Conservation (phyloP, 2,888 invertebrate genomes). For the Perithous albicinctus region DNA sequence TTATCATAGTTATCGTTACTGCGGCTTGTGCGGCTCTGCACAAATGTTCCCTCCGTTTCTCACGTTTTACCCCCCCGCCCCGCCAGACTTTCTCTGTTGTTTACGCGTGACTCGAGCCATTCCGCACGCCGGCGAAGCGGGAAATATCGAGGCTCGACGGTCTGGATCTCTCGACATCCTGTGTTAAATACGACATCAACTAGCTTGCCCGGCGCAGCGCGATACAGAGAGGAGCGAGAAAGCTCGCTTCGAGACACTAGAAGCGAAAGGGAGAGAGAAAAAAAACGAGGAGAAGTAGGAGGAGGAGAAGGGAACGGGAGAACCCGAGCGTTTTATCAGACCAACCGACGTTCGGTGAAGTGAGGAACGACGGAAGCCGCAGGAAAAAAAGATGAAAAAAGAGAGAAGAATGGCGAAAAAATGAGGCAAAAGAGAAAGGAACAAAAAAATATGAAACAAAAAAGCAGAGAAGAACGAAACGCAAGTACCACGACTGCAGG, state of each 20-base stretch:
- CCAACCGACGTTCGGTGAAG: conserved; percentile 57
- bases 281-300: conserved; percentile 6
- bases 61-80: not conserved
- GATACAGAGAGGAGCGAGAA: conserved; percentile 33
- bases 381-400: conserved; percentile 33
- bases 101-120: conserved; percentile 35
- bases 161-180: conserved; percentile 47
- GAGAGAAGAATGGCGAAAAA: conserved; percentile 40
- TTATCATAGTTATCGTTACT: conserved; percentile 61
- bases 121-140: conserved; percentile 45
- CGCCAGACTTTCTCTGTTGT: conserved; percentile 3
- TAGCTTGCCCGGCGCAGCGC: conserved; percentile 34
- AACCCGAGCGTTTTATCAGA: conserved; percentile 58
- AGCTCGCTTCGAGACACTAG: conserved; percentile 42
- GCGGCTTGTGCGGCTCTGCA: conserved; percentile 28
- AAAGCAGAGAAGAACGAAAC: conserved; percentile 38
- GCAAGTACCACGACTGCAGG: conserved; percentile 25
- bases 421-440: conserved; percentile 31
- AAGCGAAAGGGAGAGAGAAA: conserved; percentile 11
- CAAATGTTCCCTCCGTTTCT: conserved; percentile 45
- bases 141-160: conserved; percentile 64
- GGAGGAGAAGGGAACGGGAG: conserved; percentile 9
- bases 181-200: conserved; percentile 62
- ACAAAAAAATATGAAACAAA: conserved; percentile 46
- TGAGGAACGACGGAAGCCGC: conserved; percentile 66